Conservation (phyloP, 2,888 invertebrate species). For the Sesia apiformis region DNA sequence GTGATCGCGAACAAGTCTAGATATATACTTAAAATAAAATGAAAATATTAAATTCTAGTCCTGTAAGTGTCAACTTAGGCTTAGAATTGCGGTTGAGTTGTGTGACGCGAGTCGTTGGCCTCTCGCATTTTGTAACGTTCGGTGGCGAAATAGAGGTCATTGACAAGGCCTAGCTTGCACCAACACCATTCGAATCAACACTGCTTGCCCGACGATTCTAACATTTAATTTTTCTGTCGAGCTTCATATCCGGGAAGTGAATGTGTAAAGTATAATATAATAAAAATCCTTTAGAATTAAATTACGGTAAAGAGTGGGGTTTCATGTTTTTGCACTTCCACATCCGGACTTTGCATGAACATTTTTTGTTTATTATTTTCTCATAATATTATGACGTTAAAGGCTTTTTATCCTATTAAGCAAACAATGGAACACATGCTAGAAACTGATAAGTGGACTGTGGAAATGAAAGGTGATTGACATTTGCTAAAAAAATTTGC, state of each 20-base stretch:
- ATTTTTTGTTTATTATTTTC: background rate
- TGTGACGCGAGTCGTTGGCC: constrained; percentile 36
- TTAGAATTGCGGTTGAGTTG: background rate
- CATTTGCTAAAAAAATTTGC: constrained; percentile 16
- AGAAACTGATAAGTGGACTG: too few relatives aligned
- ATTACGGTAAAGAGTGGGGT: background rate
- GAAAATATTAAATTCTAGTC: too few relatives aligned
- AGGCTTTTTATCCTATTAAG: background rate
- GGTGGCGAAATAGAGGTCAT: constrained; percentile 69
- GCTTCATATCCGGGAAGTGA: constrained; percentile 5
- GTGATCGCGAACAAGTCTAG: too few relatives aligned
- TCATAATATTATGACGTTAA: background rate
- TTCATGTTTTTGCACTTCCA: constrained; percentile 19
- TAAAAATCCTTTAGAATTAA: background rate
- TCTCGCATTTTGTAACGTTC: constrained; percentile 45
- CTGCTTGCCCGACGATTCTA: constrained; percentile 8
- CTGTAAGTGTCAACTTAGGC: background rate
- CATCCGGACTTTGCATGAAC: constrained; percentile 14
- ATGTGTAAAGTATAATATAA: background rate
- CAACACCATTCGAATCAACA: constrained; percentile 29
- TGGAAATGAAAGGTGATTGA: constrained; percentile 15
- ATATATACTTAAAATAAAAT: too few relatives aligned
- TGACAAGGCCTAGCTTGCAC: constrained; percentile 62
- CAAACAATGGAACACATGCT: background rate
- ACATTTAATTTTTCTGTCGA: constrained; percentile 13